Conservation (phyloP, 2,888 invertebrate species). For the Synanthedon formicaeformis region DNA sequence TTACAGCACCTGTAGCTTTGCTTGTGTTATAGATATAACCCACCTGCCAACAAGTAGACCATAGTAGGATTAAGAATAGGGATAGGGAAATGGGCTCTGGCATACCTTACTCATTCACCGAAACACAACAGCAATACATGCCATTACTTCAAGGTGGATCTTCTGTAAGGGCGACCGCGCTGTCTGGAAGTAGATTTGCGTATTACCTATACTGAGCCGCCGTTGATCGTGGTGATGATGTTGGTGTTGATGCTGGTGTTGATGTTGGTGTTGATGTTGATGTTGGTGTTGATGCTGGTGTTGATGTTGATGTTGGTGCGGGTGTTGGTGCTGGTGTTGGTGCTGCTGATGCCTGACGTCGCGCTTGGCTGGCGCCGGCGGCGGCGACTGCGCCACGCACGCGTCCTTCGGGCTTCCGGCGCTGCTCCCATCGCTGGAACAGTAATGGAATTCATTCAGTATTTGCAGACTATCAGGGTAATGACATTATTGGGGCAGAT, state of each 20-base stretch:
- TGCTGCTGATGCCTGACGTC: conserved; percentile 12
- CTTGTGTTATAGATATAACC: too few relatives aligned
- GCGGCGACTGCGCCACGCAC: conserved; percentile 51
- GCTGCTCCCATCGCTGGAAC: conserved; percentile 57
- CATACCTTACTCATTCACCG: too few relatives aligned
- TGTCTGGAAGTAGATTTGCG: background rate
- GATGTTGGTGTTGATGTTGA: conserved; percentile 12
- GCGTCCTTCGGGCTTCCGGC: conserved; percentile 63
- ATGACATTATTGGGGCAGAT: too few relatives aligned
- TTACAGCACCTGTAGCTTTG: background rate
- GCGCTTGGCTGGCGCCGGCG: conserved; percentile 21
- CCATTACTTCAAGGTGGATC: too few relatives aligned
- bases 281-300: conserved; percentile 1
- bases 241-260: conserved; percentile 8
- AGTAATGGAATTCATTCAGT: too few relatives aligned
- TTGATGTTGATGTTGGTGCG: conserved; percentile 9
- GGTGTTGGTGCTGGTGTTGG: conserved; percentile 15
- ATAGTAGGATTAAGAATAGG: too few relatives aligned
- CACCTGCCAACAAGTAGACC: too few relatives aligned
- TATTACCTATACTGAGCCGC: conserved; percentile 33
- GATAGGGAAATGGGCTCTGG: too few relatives aligned
- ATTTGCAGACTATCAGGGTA: too few relatives aligned
- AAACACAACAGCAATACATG: background rate
- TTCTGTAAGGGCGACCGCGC: background rate
- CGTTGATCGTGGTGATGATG: conserved; percentile 22